A percentile compares a stretch with the other conserved stretches of the same genome.
Evolutionary conservation across 2,113 vertebrate species (phyloP).

Genomic region (Xyliphius kryptos): DNA sequence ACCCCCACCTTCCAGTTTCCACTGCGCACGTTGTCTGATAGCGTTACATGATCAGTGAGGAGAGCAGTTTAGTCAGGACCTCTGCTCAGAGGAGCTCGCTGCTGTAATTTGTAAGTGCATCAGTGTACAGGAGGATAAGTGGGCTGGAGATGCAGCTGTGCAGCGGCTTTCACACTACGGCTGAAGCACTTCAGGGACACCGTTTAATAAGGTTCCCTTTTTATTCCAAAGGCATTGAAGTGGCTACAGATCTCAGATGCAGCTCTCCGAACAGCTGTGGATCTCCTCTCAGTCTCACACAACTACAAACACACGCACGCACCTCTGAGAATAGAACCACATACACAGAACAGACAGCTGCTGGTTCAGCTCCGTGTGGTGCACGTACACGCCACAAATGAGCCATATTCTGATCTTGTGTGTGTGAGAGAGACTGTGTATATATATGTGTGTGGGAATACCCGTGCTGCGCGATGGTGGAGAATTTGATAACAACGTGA

Average conservation of each 20-base stretch:
- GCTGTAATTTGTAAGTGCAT: slow-evolving; percentile 19
- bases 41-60: slow-evolving; percentile 1
- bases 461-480: no score
- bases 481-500: no score
- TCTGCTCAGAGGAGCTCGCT: not conserved
- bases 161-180: not conserved
- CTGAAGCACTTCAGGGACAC: slow-evolving; percentile 49
- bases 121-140: slow-evolving; percentile 1
- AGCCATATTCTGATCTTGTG: slow-evolving; percentile 19
- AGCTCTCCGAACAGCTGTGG: slow-evolving; percentile 63
- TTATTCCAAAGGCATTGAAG: slow-evolving; percentile 62
- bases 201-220: slow-evolving; percentile 59
- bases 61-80: not conserved
- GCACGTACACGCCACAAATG: slow-evolving; percentile 6
- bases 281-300: slow-evolving; percentile 52
- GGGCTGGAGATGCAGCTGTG: not conserved
- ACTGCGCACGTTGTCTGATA: slow-evolving; percentile 13
- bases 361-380: slow-evolving; percentile 23
- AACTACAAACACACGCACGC: slow-evolving; percentile 45
- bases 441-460: no score
- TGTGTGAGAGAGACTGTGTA: no score
- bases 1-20: slow-evolving; percentile 2
- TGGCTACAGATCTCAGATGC: slow-evolving; percentile 67
- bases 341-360: slow-evolving; percentile 22
- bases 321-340: slow-evolving; percentile 21